Evolutionary conservation across 2,797 vertebrate genomes (phyloP).

Genomic region (Lepidocolaptes lacrymiger): DNA sequence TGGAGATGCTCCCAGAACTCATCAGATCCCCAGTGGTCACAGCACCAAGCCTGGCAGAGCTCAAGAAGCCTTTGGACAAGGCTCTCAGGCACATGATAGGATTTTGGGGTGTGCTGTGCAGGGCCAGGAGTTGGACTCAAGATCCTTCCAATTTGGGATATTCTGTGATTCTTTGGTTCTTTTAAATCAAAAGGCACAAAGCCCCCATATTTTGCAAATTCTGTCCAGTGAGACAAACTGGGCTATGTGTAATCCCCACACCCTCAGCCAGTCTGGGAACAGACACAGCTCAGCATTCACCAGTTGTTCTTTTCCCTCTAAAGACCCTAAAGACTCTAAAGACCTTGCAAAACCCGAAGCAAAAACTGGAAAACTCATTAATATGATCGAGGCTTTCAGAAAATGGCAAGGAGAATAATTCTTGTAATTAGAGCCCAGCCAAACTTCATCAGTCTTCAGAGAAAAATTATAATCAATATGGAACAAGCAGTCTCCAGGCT

Average conservation of each 20-base stretch:
- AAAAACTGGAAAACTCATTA: not conserved
- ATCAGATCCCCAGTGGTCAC: not conserved
- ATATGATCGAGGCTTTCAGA: not conserved
- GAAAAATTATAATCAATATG: not conserved
- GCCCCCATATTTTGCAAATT: not conserved
- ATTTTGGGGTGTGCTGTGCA: not conserved
- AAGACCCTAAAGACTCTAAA: not conserved
- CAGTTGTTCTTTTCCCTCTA: not conserved
- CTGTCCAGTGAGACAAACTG: not conserved
- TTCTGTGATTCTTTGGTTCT: not conserved
- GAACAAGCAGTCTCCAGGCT: not conserved
- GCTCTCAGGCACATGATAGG: not conserved
- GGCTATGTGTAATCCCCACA: not conserved
- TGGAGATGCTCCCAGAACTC: not conserved
- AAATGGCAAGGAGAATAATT: not conserved
- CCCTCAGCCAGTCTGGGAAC: not conserved
- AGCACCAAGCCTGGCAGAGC: not conserved
- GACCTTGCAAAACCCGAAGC: not conserved
- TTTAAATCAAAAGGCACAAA: not conserved
- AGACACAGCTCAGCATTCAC: not conserved
- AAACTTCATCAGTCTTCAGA: not conserved
- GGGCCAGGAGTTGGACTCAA: not conserved
- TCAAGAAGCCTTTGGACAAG: not conserved
- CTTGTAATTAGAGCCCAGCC: not conserved
- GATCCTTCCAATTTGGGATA: not conserved